phyloP scores from a whole-genome alignment of 1,140 invertebrate species.

The Hirudo medicinalis region DNA sequence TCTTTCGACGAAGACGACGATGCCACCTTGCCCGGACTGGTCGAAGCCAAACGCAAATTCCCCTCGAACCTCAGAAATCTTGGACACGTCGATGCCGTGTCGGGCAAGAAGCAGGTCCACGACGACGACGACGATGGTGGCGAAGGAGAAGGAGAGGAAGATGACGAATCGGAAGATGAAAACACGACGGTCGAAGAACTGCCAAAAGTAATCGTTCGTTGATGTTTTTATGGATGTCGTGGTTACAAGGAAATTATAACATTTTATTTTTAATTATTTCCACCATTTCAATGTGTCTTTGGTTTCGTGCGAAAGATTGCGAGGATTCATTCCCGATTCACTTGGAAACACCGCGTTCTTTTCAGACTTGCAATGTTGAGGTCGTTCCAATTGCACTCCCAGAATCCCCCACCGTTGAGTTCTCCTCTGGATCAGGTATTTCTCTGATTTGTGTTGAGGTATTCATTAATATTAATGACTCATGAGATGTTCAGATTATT shows the following conservation, averaged over 20 bases:
- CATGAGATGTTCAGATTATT: no score
- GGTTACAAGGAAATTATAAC: no score
- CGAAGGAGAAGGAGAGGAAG: background rate
- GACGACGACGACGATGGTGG: background rate
- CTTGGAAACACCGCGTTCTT: background rate
- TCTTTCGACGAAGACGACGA: constrained; percentile 11
- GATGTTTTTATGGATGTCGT: no score
- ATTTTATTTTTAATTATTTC: no score
- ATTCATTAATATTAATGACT: no score
- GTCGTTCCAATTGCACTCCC: constrained; percentile 6
- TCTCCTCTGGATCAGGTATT: constrained; percentile 2
- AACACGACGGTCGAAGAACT: constrained; percentile 1
- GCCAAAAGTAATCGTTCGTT: background rate
- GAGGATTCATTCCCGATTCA: background rate
- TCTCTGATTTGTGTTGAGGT: background rate
- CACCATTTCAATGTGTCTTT: no score
- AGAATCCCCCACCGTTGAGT: constrained; percentile 3
- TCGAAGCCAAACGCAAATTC: background rate
- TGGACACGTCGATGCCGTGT: background rate
- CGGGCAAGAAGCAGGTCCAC: no score
- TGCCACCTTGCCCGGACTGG: no score
- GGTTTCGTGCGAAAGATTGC: background rate
- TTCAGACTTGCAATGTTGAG: constrained; percentile 1
- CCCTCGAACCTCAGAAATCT: background rate
- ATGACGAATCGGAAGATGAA: background rate